These are phyloP conservation scores for Pelagia noctiluca DNA, from an alignment of 30 jellyfish, hydroid and myxozoan species.

Conservation along the genomic window DNA sequence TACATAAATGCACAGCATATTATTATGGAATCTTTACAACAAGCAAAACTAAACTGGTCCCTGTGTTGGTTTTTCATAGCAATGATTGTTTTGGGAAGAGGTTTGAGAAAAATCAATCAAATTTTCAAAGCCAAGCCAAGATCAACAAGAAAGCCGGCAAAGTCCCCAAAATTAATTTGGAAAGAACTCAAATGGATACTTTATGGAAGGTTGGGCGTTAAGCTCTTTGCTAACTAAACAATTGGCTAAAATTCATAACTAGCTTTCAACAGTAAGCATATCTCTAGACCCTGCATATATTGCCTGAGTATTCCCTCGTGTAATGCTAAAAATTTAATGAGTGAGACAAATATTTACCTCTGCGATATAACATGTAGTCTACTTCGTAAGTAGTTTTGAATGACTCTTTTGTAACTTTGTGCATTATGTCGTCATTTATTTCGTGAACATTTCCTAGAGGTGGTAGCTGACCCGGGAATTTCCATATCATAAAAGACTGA, in stretches of 20 bases:
- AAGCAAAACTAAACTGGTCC: too few species aligned
- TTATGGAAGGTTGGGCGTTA: neutral
- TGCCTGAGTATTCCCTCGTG: neutral
- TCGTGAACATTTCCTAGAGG: conserved; percentile 48
- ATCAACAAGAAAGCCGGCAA: too few species aligned
- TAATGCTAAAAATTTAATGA: neutral
- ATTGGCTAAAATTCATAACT: too few species aligned
- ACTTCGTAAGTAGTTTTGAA: conserved; percentile 65
- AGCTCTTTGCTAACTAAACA: neutral
- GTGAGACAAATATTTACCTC: conserved; percentile 34
- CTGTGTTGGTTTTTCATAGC: too few species aligned
- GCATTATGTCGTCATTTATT: conserved; percentile 41
- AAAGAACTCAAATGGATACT: neutral
- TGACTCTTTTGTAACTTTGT: conserved; percentile 38
- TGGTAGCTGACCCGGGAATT: conserved; percentile 65
- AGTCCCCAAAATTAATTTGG: too few species aligned
- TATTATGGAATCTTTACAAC: too few species aligned
- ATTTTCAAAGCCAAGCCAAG: too few species aligned
- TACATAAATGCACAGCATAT: too few species aligned
- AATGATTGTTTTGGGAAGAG: too few species aligned
- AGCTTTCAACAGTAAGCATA: neutral
- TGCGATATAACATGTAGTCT: conserved; percentile 48
- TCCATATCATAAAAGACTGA: conserved; percentile 75
- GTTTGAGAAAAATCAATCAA: too few species aligned
- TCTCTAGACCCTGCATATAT: neutral